Evolutionary conservation across 2,113 vertebrate genomes (phyloP).

Genomic region (Gadus macrocephalus): DNA sequence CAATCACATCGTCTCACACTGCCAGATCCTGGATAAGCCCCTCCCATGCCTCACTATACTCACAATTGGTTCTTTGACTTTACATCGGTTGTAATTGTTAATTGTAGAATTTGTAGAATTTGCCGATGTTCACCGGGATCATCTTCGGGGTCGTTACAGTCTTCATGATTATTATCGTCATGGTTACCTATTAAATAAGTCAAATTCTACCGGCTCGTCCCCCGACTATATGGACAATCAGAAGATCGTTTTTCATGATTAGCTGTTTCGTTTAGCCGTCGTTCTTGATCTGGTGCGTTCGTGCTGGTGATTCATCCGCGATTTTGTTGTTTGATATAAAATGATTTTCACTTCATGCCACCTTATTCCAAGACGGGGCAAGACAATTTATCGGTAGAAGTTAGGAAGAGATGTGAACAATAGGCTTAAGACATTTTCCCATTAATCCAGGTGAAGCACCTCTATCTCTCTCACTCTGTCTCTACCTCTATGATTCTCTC

Average conservation of each 20-base stretch:
- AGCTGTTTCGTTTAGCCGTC: slow-evolving; percentile 4
- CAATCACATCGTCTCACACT: slow-evolving; percentile 33
- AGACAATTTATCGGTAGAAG: no score
- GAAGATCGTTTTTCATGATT: slow-evolving; percentile 34
- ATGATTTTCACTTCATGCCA: no score
- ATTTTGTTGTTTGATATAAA: no score
- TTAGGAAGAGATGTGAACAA: no score
- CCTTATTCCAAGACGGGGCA: no score
- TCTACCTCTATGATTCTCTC: no score
- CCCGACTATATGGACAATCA: slow-evolving; percentile 8
- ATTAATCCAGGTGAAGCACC: no score
- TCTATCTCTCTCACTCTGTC: no score
- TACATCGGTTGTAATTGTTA: slow-evolving; percentile 60
- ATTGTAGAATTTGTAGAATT: slow-evolving; percentile 44
- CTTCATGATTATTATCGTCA: slow-evolving; percentile 28
- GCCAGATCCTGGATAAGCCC: slow-evolving; percentile 43
- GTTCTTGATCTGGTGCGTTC: slow-evolving; percentile 18
- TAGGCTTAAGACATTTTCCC: no score
- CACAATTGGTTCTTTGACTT: slow-evolving; percentile 34
- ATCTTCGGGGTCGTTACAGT: neutral
- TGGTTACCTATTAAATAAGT: slow-evolving; percentile 44
- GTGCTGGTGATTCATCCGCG: neutral
- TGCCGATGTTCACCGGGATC: slow-evolving; percentile 20
- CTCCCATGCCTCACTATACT: neutral
- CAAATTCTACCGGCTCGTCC: slow-evolving; percentile 28